Conservation (phyloP, 2,888 invertebrate genomes). For the Agelastica alni region DNA sequence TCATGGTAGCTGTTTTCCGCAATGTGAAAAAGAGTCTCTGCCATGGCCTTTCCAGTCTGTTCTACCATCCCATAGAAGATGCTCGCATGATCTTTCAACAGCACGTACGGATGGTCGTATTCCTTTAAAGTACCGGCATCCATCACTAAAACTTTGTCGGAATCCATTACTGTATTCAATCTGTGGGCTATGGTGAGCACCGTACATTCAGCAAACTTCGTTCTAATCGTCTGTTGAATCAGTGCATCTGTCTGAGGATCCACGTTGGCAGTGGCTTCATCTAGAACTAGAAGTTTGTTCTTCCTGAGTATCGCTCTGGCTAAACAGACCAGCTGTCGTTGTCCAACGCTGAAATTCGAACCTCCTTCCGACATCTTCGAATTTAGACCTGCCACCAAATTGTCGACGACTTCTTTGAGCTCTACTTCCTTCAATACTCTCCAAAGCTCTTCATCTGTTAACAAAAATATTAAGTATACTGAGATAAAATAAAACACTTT, state of each 20-base stretch:
- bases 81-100: conserved; percentile 63
- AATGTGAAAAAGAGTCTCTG: conserved; percentile 65
- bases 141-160: conserved; percentile 77
- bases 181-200: conserved; percentile 85
- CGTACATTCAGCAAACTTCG: conserved; percentile 75
- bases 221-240: conserved; percentile 76
- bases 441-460: conserved; percentile 75
- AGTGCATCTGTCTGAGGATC: conserved; percentile 77
- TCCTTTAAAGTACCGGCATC: conserved; percentile 78
- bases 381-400: conserved; percentile 58
- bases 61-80: conserved; percentile 67
- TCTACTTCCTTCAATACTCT: conserved; percentile 80
- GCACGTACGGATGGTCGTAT: conserved; percentile 72
- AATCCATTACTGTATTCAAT: conserved; percentile 85
- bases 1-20: conserved; percentile 55
- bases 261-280: conserved; percentile 84
- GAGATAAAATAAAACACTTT: too few species aligned
- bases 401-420: conserved; percentile 65
- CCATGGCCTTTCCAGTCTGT: conserved; percentile 72
- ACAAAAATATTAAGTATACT: not conserved
- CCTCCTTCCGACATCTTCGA: conserved; percentile 65
- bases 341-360: conserved; percentile 55
- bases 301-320: conserved; percentile 65
- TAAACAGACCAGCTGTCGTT: conserved; percentile 71
- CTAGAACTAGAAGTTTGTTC: conserved; percentile 49